Evolutionary conservation across 2,797 vertebrate genomes (phyloP), one percentile per base, ranked within the genome.

Genomic region (Clamator glandarius): DNA sequence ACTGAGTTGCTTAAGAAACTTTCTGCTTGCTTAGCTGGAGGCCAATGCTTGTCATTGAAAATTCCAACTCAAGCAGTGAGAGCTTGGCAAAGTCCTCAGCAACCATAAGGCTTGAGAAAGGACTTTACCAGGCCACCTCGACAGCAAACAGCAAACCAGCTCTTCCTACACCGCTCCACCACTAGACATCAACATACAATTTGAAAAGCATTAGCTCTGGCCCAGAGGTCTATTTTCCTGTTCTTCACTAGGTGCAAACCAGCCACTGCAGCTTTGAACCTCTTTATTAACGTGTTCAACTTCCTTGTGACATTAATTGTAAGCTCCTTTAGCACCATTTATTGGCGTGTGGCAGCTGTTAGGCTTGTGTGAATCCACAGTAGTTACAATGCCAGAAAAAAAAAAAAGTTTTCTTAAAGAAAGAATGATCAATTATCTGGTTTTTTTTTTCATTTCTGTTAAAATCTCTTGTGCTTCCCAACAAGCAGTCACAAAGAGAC

Each of bases 141-240:
- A 33, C 4, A 78, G 62, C 70, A 74, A 83, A 42, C 58, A 75
- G 29, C 46, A 87, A 76, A 90, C 19, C 46, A 79, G 58, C 46
- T 68, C 64, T 78, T 86, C 83, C 36, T 69, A 52, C 25, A 8
- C 58, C 69, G 80, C 36, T 79, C 68, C 50, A 51, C 58, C 23
- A 19, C 64, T 20, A 16, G 39, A 10, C 62, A 57, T 28, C 76
- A 90, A 59, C 16, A 33, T 31, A 69, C 59, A 66, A 61, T 90
- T 93, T 57, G 62, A 20, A 51, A 55, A 81, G 79, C 50, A 55
- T 88, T 78, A 91, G 54, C 48, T 9, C 50, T 48, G 42, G 72
- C 84, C 87, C 84, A 95, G 36, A 93, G 92, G 84, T 80, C 42
- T 52, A 18, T 46, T 87, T 90, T 85, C 48, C 72, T 18, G 4